These are phyloP conservation scores for Aselliscus stoliczkanus DNA, from an alignment of 2,797 vertebrate species.

Conservation along the genomic window DNA sequence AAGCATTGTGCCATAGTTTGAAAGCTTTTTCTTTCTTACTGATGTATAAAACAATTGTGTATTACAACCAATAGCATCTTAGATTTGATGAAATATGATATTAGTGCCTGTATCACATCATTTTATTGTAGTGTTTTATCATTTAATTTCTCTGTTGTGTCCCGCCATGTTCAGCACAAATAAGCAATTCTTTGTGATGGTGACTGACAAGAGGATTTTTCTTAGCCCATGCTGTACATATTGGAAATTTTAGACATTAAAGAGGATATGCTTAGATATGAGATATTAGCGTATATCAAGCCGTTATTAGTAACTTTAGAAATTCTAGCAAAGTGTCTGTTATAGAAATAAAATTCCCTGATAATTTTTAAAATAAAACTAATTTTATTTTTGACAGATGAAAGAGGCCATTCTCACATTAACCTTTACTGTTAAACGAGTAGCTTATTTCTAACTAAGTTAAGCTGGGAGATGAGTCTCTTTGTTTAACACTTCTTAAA, in stretches of 20 bases:
- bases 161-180: neutral
- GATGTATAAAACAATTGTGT: neutral
- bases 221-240: neutral
- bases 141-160: constrained; percentile 32
- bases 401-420: constrained; percentile 49
- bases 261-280: neutral
- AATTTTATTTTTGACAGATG: constrained; percentile 56
- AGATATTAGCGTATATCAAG: constrained; percentile 1
- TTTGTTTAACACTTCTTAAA: constrained; percentile 68
- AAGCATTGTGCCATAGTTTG: neutral
- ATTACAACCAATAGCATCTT: neutral
- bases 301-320: constrained; percentile 49
- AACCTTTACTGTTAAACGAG: constrained; percentile 23
- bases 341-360: constrained; percentile 51
- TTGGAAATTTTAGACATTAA: constrained; percentile 8
- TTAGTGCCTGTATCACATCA: constrained; percentile 18
- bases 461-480: constrained; percentile 23
- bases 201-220: constrained; percentile 1
- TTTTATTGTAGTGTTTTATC: constrained; percentile 35
- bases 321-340: constrained; percentile 42
- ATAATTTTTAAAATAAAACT: constrained; percentile 58
- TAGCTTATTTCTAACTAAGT: neutral
- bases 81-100: neutral
- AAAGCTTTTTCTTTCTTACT: constrained; percentile 3
- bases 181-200: neutral